phyloP scores from a whole-genome alignment of 2,113 vertebrate genomes.

The Atractosteus spatula region DNA sequence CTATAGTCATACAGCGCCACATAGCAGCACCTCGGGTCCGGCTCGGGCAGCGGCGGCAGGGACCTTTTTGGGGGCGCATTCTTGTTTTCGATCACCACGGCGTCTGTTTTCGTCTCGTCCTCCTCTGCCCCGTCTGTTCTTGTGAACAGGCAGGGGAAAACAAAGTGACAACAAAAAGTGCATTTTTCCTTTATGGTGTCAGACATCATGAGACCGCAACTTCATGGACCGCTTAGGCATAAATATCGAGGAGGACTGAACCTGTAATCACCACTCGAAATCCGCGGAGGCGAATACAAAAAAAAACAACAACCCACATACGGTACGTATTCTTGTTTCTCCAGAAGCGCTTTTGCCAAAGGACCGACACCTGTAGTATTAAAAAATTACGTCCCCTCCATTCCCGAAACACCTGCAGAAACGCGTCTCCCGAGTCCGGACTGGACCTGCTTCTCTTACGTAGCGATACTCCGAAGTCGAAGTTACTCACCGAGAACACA shows the following conservation, averaged over 20 bases:
- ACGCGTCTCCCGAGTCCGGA: neutral
- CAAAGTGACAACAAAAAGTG: constrained; percentile 32
- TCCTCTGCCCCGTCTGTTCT: neutral
- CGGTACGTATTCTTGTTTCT: neutral
- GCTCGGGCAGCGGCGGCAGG: neutral
- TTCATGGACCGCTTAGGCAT: too few relatives aligned
- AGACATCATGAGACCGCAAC: too few relatives aligned
- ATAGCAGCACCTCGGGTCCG: constrained; percentile 40
- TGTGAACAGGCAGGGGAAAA: constrained; percentile 29
- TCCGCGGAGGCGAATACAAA: neutral
- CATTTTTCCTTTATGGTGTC: constrained; percentile 19
- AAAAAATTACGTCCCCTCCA: neutral
- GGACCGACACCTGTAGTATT: too few relatives aligned
- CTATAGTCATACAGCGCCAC: constrained; percentile 85
- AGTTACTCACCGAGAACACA: neutral
- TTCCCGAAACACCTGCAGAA: constrained; percentile 6
- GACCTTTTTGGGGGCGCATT: neutral
- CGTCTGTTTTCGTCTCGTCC: neutral
- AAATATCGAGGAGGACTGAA: too few relatives aligned
- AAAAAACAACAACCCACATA: neutral
- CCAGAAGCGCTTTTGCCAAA: neutral
- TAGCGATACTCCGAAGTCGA: too few relatives aligned
- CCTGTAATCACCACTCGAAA: too few relatives aligned
- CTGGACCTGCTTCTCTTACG: too few relatives aligned
- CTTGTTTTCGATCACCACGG: neutral